phyloP scores from a whole-genome alignment of 2,888 invertebrate genomes.

The Drosophila hamatofila region DNA sequence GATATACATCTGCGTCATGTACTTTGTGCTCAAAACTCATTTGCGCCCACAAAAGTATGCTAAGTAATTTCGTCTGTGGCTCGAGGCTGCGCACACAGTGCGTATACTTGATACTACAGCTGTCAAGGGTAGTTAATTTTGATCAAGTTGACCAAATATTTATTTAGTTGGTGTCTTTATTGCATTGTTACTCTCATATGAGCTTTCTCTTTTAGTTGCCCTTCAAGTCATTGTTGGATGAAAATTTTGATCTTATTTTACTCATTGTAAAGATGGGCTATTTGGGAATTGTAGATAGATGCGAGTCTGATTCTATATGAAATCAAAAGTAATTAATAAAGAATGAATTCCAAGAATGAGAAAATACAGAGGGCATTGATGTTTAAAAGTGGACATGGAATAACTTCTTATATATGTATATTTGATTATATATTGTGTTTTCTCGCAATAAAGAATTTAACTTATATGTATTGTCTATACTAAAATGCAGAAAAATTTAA shows the following conservation, averaged over 20 bases:
- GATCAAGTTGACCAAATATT: conserved; percentile 37
- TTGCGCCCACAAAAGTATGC: conserved; percentile 38
- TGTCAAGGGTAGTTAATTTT: conserved; percentile 39
- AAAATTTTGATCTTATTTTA: conserved; percentile 11
- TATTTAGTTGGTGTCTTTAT: conserved; percentile 39
- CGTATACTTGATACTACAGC: conserved; percentile 44
- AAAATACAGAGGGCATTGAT: too few relatives aligned
- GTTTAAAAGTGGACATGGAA: too few relatives aligned
- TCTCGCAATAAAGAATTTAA: too few relatives aligned
- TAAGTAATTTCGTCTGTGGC: conserved; percentile 15
- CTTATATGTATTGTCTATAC: too few relatives aligned
- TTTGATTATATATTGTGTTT: too few relatives aligned
- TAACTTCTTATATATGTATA: too few relatives aligned
- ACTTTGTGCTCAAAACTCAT: conserved; percentile 20
- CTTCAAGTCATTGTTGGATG: background rate
- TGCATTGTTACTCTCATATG: conserved; percentile 12
- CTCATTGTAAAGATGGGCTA: background rate
- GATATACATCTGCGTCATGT: conserved; percentile 26
- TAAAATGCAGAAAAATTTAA: too few relatives aligned
- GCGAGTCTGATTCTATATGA: background rate
- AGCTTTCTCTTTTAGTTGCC: conserved; percentile 17
- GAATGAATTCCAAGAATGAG: too few relatives aligned
- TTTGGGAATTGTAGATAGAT: background rate
- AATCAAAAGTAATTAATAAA: background rate
- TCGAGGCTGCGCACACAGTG: conserved; percentile 16